phyloP scores from a whole-genome alignment of 1,140 invertebrate species.

The Zaprionus inermis region DNA sequence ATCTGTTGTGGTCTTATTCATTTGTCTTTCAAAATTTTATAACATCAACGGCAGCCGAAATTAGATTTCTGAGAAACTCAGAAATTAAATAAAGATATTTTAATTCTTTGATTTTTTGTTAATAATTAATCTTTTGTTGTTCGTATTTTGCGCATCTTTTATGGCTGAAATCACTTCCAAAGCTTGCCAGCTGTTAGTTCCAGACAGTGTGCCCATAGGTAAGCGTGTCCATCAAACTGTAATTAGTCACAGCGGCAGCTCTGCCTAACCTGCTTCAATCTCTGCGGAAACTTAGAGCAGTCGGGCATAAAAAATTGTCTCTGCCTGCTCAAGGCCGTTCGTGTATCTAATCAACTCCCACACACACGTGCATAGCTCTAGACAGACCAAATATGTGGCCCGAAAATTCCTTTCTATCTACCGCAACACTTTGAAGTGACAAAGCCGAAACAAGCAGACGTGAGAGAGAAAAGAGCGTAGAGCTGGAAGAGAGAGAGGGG shows the following conservation, averaged over 20 bases:
- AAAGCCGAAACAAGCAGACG: constrained; percentile 45
- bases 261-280: neutral
- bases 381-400: constrained; percentile 52
- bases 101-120: neutral
- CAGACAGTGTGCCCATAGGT: neutral
- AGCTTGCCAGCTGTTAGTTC: neutral
- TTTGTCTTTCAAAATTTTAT: neutral
- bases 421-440: constrained; percentile 68
- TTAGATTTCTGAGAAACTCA: too few species aligned
- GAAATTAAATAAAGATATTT: too few species aligned
- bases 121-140: neutral
- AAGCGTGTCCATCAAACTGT: neutral
- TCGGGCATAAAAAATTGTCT: constrained; percentile 6
- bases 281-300: neutral
- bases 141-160: neutral
- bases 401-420: constrained; percentile 47
- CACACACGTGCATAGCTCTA: constrained; percentile 28
- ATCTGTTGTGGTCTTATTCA: neutral
- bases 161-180: neutral
- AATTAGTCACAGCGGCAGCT: neutral
- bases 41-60: too few species aligned
- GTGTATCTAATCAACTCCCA: constrained; percentile 34
- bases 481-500: neutral
- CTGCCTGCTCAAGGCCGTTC: constrained; percentile 21
- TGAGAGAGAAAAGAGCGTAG: neutral